Percentiles rank a stretch among this genome's conserved stretches.
phyloP scores from a whole-genome alignment of 2,113 vertebrate species.

The Balaeniceps rex region DNA sequence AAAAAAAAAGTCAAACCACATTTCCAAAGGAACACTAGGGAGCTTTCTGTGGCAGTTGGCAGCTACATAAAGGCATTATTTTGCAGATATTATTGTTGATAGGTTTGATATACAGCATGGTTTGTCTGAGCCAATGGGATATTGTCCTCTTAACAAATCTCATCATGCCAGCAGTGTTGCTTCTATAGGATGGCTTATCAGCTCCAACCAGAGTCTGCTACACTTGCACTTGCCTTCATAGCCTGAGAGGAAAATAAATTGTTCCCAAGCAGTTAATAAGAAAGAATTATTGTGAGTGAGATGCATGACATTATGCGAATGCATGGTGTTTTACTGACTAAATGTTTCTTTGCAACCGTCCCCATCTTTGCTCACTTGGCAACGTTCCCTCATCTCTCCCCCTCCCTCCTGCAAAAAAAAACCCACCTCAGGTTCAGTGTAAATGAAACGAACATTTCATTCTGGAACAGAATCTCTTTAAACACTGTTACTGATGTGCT shows the following conservation, averaged over 20 bases:
- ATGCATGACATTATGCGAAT: slow-evolving; percentile 82
- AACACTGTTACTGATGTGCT: slow-evolving; percentile 13
- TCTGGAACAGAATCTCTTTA: slow-evolving; percentile 34
- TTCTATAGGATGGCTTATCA: slow-evolving; percentile 88
- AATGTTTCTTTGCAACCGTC: slow-evolving; percentile 57
- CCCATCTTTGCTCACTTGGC: background rate
- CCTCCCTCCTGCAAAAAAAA: background rate
- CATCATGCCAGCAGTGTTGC: slow-evolving; percentile 82
- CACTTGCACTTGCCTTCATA: slow-evolving; percentile 81
- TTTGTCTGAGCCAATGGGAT: slow-evolving; percentile 81
- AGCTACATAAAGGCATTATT: slow-evolving; percentile 74
- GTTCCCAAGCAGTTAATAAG: slow-evolving; percentile 93
- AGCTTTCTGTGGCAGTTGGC: slow-evolving; percentile 61
- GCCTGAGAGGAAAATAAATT: slow-evolving; percentile 98
- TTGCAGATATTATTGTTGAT: slow-evolving; percentile 80
- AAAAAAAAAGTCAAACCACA: background rate
- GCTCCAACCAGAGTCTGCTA: slow-evolving; percentile 85
- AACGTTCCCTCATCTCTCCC: background rate
- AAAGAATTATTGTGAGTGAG: slow-evolving; percentile 89
- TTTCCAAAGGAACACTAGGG: slow-evolving; percentile 62
- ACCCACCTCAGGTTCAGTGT: background rate
- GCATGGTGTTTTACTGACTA: slow-evolving; percentile 69
- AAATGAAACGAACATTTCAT: slow-evolving; percentile 65
- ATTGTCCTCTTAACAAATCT: slow-evolving; percentile 92
- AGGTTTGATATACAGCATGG: slow-evolving; percentile 77